Evolutionary conservation across 1,140 invertebrate species (phyloP), one percentile per base, ranked within the genome.

Genomic region (Notospermus geniculatus): DNA sequence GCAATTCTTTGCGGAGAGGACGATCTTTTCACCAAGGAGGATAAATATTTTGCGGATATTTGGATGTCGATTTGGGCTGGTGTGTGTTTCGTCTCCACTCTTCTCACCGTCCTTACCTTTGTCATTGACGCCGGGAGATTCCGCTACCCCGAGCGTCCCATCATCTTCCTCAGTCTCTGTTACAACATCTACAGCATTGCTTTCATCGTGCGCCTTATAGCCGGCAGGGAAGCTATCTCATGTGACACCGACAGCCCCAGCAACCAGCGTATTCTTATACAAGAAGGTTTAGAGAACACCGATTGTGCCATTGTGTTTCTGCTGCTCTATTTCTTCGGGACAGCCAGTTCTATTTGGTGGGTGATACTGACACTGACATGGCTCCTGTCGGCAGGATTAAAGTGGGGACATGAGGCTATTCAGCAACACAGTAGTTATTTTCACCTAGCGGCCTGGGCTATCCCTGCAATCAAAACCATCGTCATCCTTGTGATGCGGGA

Each of bases 111-210:
- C 2, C 57, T 83, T 11, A 79, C 80, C 2, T 82, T 80, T 66
- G 59, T 83, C 27, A 79, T 89, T 13, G 83, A 87, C 62, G 88
- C 90, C 0, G 86, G 87, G 22, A 94, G 73, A 93, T 92, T 99
- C 81, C 87, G 91, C 30, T 99, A 98, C 83, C 97, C 97, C 1
- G 96, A 98, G 80, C 84, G 96, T 63, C 95, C 96, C 0, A 98
- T 99, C 64, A 95, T 99, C 66, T 98, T 97, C 80, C 83, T 99
- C 60, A 94, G 94, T 23, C 87, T 97, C n/a, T 99, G 97, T 78
- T 98, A 97, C 80, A 84, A 96, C 52, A 91, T 97, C 85, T 93
- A 98, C 30, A 91, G 93, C 53, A 82, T 92, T 65, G 90, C 90
- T 29, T 99, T 97, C 82, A 88, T 97, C 29, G 88, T 95, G 57